A percentile compares a stretch with the other conserved stretches of the same genome.
phyloP scores from a whole-genome alignment of 2,888 invertebrate species.

The Platycheirus albimanus region DNA sequence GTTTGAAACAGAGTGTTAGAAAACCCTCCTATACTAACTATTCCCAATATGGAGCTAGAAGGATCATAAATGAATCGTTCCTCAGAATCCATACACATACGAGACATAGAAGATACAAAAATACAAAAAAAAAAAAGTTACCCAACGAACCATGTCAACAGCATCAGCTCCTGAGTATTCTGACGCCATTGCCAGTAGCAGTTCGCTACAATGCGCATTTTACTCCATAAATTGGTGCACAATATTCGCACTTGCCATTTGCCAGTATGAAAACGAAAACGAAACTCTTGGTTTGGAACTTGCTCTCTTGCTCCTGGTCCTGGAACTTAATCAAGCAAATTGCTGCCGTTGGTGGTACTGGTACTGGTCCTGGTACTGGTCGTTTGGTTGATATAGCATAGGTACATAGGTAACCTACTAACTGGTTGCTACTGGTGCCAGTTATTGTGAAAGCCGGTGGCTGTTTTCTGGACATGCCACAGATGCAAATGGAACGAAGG shows the following conservation, averaged over 20 bases:
- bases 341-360: constrained; percentile 59
- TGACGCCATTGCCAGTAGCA: constrained; percentile 32
- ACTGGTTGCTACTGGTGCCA: constrained; percentile 42
- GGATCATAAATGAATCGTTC: background rate
- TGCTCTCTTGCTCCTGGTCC: constrained; percentile 42
- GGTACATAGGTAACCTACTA: constrained; percentile 37
- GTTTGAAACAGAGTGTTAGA: constrained; percentile 38
- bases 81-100: background rate
- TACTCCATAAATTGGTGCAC: constrained; percentile 68
- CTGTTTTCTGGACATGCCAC: constrained; percentile 42
- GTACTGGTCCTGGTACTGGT: no score
- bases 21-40: constrained; percentile 26
- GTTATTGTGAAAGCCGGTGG: constrained; percentile 33
- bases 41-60: constrained; percentile 2
- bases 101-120: background rate
- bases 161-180: constrained; percentile 16
- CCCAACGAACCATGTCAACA: constrained; percentile 64
- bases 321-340: constrained; percentile 73
- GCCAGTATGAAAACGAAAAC: background rate
- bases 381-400: background rate
- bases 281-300: constrained; percentile 15
- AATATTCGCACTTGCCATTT: constrained; percentile 59
- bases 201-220: constrained; percentile 70
- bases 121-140: constrained; percentile 9
- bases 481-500: background rate